These are phyloP conservation scores for Hermaeophaga mercurialis DNA, from an alignment of 2,888 invertebrate genomes.

Conservation along the genomic window DNA sequence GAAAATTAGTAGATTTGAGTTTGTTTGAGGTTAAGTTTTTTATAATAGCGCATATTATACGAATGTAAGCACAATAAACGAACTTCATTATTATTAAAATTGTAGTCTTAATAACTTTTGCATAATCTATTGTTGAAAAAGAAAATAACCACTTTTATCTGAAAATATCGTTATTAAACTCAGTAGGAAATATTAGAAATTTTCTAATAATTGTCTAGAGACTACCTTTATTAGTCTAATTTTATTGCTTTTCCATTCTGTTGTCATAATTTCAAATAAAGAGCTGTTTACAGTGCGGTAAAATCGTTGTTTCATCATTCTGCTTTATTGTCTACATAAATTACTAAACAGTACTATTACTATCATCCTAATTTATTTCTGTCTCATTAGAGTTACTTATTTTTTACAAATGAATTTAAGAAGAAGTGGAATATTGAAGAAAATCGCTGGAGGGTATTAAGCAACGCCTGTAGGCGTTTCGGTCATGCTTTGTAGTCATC, in stretches of 20 bases:
- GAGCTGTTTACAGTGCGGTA: too few relatives aligned
- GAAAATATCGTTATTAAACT: too few relatives aligned
- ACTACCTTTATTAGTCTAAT: too few relatives aligned
- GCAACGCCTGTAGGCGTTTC: constrained; percentile 40
- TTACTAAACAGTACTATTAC: too few relatives aligned
- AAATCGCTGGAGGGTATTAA: constrained; percentile 6
- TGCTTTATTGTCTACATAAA: too few relatives aligned
- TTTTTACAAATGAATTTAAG: background rate
- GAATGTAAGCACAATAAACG: background rate
- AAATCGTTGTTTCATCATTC: too few relatives aligned
- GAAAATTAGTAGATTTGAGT: constrained; percentile 2
- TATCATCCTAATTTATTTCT: too few relatives aligned
- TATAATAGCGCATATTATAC: background rate
- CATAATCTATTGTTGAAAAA: background rate
- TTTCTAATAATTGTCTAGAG: too few relatives aligned
- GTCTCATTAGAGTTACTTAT: background rate
- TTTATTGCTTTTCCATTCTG: too few relatives aligned
- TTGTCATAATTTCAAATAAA: background rate
- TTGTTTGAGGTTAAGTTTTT: background rate
- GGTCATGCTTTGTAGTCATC: constrained; percentile 39
- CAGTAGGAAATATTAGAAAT: too few relatives aligned
- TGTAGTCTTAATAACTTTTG: background rate
- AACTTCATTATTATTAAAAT: background rate
- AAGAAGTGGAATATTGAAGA: background rate
- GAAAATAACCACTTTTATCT: too few relatives aligned